These are phyloP conservation scores for Sebastes itinus DNA, from an alignment of 2,797 vertebrate species.

Conservation along the genomic window DNA sequence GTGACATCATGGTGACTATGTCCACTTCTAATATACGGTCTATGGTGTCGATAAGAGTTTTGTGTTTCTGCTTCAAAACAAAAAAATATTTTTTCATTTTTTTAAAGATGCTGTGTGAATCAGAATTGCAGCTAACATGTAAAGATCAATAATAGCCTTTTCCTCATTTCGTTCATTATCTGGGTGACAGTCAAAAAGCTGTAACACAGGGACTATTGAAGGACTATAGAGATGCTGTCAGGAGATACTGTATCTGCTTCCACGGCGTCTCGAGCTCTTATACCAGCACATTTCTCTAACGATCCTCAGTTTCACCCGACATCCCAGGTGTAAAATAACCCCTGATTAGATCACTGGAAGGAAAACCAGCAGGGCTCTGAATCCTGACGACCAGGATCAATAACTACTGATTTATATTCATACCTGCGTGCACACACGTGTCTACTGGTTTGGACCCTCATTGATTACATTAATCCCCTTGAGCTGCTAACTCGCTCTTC, in stretches of 20 bases:
- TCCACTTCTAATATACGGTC: too few species aligned
- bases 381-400: conserved; percentile 35
- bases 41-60: too few species aligned
- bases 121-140: too few species aligned
- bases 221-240: background rate
- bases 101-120: too few species aligned
- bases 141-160: too few species aligned
- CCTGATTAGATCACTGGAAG: conserved; percentile 32
- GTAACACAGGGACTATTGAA: background rate
- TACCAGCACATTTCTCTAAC: background rate
- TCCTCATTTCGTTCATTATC: too few species aligned
- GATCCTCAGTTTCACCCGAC: background rate
- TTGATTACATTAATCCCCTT: conserved; percentile 35
- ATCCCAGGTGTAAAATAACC: conserved; percentile 38
- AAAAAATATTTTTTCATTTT: too few species aligned
- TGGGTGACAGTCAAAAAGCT: too few species aligned
- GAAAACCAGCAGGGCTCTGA: conserved; percentile 34
- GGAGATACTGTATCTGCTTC: background rate
- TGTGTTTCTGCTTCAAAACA: too few species aligned
- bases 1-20: too few species aligned
- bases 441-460: background rate
- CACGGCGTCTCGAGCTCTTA: background rate
- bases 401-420: conserved; percentile 46
- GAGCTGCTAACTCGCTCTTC: conserved; percentile 18
- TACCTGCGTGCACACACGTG: conserved; percentile 14